These are phyloP conservation scores for Amiota mariae DNA, from an alignment of 2,888 invertebrate species.

Conservation along the genomic window DNA sequence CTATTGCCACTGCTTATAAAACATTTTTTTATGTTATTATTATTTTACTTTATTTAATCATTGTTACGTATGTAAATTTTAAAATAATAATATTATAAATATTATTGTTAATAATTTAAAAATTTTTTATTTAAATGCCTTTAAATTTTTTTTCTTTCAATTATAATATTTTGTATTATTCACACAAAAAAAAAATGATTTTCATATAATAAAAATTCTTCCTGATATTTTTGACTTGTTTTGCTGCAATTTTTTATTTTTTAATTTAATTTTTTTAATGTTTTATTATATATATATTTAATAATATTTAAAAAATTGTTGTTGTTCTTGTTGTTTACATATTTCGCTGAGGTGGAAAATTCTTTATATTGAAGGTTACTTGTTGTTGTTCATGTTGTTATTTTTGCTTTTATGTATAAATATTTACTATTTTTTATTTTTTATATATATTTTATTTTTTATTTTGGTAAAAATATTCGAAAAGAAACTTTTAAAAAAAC, in stretches of 20 bases:
- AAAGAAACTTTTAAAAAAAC: slow-evolving; percentile 20
- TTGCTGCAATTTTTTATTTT: slow-evolving; percentile 9
- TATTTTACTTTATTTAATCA: too few species aligned
- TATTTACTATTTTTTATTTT: background rate
- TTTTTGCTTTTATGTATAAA: background rate
- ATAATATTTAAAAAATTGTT: slow-evolving; percentile 56
- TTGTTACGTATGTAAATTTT: too few species aligned
- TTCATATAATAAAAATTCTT: background rate
- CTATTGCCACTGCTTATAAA: too few species aligned
- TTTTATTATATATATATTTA: slow-evolving; percentile 43
- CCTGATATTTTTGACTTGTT: slow-evolving; percentile 47
- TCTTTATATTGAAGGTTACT: slow-evolving; percentile 67
- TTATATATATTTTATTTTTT: too few species aligned
- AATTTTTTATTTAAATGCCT: slow-evolving; percentile 28
- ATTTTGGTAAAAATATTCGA: slow-evolving; percentile 9
- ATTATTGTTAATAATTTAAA: too few species aligned
- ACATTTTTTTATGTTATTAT: slow-evolving; percentile 13
- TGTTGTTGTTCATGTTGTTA: slow-evolving; percentile 46
- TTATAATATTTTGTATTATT: too few species aligned
- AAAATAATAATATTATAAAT: too few species aligned
- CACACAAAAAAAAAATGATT: background rate
- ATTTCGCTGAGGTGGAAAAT: slow-evolving; percentile 70
- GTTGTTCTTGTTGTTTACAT: slow-evolving; percentile 34
- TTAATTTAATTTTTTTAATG: slow-evolving; percentile 15
- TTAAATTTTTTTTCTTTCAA: background rate